Base-by-base conservation (phyloP, 2,113 vertebrate genomes). In the Acrocephalus arundinaceus region DNA sequence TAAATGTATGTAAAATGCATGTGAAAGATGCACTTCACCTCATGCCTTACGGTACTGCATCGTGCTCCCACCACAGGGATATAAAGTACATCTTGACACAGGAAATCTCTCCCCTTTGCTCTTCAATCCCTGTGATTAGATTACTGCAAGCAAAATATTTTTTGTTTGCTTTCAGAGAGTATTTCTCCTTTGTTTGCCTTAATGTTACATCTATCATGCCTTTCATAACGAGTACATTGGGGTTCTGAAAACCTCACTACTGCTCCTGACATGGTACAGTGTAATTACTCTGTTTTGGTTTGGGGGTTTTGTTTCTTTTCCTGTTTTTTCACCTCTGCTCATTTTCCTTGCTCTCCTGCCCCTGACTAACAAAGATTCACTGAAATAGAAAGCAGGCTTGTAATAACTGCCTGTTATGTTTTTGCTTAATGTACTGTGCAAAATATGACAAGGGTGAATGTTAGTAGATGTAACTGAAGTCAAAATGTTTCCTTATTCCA, bases 371-470 rank as follows among this genome's bases (percentile, higher is more conserved):
- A 92, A 78, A 93, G 92, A 92, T 66, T 78, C 88, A 90, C 31
- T 72, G 45, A 68, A 94, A 93, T 68, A 84, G 73, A 95, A 94
- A 92, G 76, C 48, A 68, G 68, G 14, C 61, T 92, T 1, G 48
- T 78, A 94, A 92, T 95, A 94, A 96, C 79, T 78, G 87, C n/a
- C 65, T 88, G 79, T 65, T 81, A 90, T 87, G 45, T 65, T 96
- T 96, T 97, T 94, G 65, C 37, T 87, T 93, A 96, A 96, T 94
- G 85, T 84, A 89, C 90, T 95, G 90, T 93, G 90, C 52, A 93
- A 94, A 97, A 94, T 89, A 80, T 54, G 79, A 84, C 90, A 93
- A 72, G 52, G 73, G 72, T 90, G 85, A 65, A 57, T 41, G 70
- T 90, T 75, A 57, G 76, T 49, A 78, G 61, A 86, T 68, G 49